Percentiles rank a stretch among this genome's conserved stretches.
phyloP scores from a whole-genome alignment of 2,797 vertebrate genomes.

The Fistularia commersonii region DNA sequence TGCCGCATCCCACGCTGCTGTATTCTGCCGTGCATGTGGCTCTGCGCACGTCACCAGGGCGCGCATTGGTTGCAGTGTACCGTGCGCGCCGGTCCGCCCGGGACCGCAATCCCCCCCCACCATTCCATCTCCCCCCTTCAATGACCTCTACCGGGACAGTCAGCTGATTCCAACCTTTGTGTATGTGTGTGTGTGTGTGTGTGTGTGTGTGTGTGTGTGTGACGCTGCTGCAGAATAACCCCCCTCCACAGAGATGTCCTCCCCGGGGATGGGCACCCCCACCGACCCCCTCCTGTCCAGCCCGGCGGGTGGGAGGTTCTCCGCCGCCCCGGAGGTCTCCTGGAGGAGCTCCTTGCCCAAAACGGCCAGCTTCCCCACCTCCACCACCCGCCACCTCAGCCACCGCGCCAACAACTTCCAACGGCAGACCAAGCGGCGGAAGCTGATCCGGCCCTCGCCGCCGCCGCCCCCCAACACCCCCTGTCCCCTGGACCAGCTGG shows the following conservation, averaged over 20 bases:
- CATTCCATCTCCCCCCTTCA: conserved; percentile 17
- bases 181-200: background rate
- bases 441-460: conserved; percentile 87
- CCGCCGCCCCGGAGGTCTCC: conserved; percentile 63
- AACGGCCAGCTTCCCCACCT: conserved; percentile 78
- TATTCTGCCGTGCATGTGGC: conserved; percentile 67
- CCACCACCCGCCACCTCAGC: conserved; percentile 87
- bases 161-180: background rate
- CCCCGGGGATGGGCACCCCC: conserved; percentile 79
- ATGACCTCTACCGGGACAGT: conserved; percentile 23
- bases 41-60: conserved; percentile 68
- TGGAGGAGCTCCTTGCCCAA: conserved; percentile 80
- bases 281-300: conserved; percentile 79
- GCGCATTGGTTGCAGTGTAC: conserved; percentile 71
- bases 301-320: conserved; percentile 69
- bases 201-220: background rate
- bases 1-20: conserved; percentile 60
- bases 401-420: conserved; percentile 98
- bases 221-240: conserved; percentile 44
- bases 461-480: conserved; percentile 95
- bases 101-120: background rate
- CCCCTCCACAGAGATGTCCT: conserved; percentile 74
- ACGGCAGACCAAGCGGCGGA: conserved; percentile 89
- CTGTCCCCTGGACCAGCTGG: conserved; percentile 86
- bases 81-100: conserved; percentile 58